These are phyloP conservation scores for Paralichthys olivaceus DNA, from an alignment of 2,113 vertebrate genomes.

Conservation along the genomic window DNA sequence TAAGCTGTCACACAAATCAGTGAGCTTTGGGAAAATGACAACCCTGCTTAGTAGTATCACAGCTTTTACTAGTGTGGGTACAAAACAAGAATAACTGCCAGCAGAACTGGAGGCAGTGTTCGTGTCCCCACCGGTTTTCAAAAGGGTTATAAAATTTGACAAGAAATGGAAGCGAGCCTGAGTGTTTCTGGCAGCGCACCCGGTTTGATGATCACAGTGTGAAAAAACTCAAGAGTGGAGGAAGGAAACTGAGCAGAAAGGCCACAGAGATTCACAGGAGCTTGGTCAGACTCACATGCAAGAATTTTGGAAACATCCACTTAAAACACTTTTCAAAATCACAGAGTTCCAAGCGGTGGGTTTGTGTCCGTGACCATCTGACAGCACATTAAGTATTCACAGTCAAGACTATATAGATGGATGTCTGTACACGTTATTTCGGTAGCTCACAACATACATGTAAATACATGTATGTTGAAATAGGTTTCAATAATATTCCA, in stretches of 20 bases:
- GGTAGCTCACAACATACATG: too few relatives aligned
- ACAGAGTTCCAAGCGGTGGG: neutral
- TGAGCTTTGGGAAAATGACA: slow-evolving; percentile 8
- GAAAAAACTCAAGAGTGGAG: slow-evolving; percentile 25
- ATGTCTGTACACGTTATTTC: too few relatives aligned
- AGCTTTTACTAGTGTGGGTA: neutral
- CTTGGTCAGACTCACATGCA: slow-evolving; percentile 17
- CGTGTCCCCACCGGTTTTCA: slow-evolving; percentile 26
- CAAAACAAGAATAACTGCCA: neutral
- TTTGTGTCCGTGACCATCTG: neutral
- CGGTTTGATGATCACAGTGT: slow-evolving; percentile 32
- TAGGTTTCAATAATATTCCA: too few relatives aligned
- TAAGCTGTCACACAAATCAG: neutral
- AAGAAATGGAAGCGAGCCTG: slow-evolving; percentile 40
- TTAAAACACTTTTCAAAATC: slow-evolving; percentile 1
- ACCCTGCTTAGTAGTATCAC: neutral
- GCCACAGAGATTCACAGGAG: slow-evolving; percentile 3
- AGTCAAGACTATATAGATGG: too few relatives aligned
- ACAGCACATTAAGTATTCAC: neutral
- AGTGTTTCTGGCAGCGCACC: slow-evolving; percentile 32
- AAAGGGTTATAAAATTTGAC: slow-evolving; percentile 45
- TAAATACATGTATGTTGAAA: too few relatives aligned
- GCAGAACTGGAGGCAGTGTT: slow-evolving; percentile 17
- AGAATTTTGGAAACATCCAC: slow-evolving; percentile 15
- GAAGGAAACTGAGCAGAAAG: slow-evolving; percentile 16